These are phyloP conservation scores for Hirtodrosophila cameraria DNA, from an alignment of 2,888 invertebrate species.

Conservation along the genomic window DNA sequence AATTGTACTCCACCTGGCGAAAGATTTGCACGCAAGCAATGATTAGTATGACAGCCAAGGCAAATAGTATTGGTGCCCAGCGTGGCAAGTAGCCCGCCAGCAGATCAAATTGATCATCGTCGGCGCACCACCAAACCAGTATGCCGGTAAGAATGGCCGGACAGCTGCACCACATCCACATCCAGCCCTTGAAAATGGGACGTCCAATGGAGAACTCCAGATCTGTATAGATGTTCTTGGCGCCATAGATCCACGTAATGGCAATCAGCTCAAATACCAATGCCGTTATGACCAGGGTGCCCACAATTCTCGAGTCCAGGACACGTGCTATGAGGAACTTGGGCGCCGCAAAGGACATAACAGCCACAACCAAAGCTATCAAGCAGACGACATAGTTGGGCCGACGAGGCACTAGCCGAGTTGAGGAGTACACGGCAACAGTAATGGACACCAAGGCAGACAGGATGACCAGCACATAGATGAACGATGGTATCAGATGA, in stretches of 20 bases:
- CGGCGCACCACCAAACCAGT: conserved; percentile 84
- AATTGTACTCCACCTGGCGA: conserved; percentile 84
- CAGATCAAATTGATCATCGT: conserved; percentile 81
- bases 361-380: conserved; percentile 80
- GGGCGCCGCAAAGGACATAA: conserved; percentile 81
- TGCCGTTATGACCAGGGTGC: conserved; percentile 82
- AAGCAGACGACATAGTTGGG: conserved; percentile 83
- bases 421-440: conserved; percentile 82
- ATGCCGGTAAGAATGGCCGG: conserved; percentile 82
- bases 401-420: conserved; percentile 82
- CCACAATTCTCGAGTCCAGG: conserved; percentile 82
- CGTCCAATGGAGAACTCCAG: conserved; percentile 84
- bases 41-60: conserved; percentile 79
- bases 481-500: conserved; percentile 79
- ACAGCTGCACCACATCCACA: conserved; percentile 82
- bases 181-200: conserved; percentile 83
- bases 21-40: conserved; percentile 83
- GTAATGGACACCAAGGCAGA: conserved; percentile 81
- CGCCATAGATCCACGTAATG: conserved; percentile 84
- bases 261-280: conserved; percentile 83
- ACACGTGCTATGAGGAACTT: conserved; percentile 81
- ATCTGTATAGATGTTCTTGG: conserved; percentile 84
- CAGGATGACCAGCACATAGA: conserved; percentile 81
- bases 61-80: conserved; percentile 83
- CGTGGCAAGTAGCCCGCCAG: conserved; percentile 81